Base-by-base conservation (phyloP, 2,888 invertebrate genomes). In the Agelastica alni region DNA sequence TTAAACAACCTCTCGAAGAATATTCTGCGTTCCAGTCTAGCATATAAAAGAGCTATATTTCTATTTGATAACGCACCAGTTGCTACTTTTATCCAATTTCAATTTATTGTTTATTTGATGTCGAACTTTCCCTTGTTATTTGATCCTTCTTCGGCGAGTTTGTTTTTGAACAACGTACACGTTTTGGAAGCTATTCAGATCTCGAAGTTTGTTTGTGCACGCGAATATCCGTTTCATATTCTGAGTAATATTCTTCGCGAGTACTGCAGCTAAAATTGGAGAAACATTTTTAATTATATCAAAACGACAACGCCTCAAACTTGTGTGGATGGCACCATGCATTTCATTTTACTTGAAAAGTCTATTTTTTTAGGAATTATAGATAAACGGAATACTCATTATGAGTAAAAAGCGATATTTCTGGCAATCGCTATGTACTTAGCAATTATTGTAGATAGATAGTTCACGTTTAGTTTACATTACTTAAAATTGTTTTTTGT, bases 201-300 rank as follows among this genome's bases (percentile, higher is more conserved):
- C 55, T 44, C 18, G 44, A 48, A 36, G 26, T 34, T 32, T 42
- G 20, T 42, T 43, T 36, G 36, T 36, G 46, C 16, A 48, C 42
- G 28, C 9, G 30, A 47, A 47, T 43, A 31, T 52, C 45, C 58
- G 53, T 59, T 60, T 59, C 63, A 64, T 64, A 62, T 62, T n/a
- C 63, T 63, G 53, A 36, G 44, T 44, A 37, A 36, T 31, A 43
- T 37, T 51, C 28, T 47, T 31, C 42, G 48, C 42, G 28, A 16
- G 43, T 45, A 41, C 31, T 41, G 41, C 32, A 32, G 22, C 47
- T 37, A 39, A 14, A 45, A 39, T 13, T 22, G 30, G n/a, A 39
- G 18, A 47, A 30, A 39, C 10, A 17, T 31, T 31, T 48, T 10
- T 41, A 30, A 22, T 14, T 4, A 22, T 32, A 18, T 44, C 26